Evolutionary conservation across 2,888 invertebrate genomes (phyloP).

Genomic region (Cremastinae sp.): DNA sequence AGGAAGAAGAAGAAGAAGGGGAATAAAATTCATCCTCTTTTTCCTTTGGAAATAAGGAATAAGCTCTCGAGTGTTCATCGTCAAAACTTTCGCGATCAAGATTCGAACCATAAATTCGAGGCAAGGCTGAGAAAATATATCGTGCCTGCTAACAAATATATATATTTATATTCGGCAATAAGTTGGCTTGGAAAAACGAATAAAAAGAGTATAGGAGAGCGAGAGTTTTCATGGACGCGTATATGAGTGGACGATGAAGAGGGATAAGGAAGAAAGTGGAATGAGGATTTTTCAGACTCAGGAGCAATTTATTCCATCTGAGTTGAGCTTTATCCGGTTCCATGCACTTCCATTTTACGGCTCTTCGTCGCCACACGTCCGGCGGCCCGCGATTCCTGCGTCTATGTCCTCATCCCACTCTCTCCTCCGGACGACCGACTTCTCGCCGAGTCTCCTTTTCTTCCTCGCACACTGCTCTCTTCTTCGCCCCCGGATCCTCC

Average conservation of each 20-base stretch:
- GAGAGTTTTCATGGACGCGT: conserved; percentile 51
- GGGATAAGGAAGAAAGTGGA: neutral
- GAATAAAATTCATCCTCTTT: conserved; percentile 1
- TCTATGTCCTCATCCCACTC: conserved; percentile 41
- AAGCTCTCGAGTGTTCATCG: neutral
- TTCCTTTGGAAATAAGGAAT: neutral
- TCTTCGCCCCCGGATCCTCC: conserved; percentile 34
- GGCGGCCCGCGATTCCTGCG: conserved; percentile 48
- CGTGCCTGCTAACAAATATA: neutral
- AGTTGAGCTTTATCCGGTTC: conserved; percentile 56
- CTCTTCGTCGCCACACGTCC: conserved; percentile 62
- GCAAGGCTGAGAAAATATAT: conserved; percentile 20
- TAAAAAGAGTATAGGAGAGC: conserved; percentile 31
- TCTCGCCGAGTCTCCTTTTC: neutral
- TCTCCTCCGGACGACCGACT: neutral
- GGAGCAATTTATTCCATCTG: conserved; percentile 57
- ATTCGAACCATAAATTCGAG: conserved; percentile 27
- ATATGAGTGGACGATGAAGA: conserved; percentile 11
- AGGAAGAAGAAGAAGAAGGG: no score
- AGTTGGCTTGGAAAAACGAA: neutral
- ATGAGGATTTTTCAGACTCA: conserved; percentile 49
- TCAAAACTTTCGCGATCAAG: conserved; percentile 13
- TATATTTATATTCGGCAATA: conserved; percentile 10
- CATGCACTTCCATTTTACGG: conserved; percentile 62
- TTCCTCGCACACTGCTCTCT: no score